Conservation (phyloP, 2,888 invertebrate genomes). For the Trilocha varians region DNA sequence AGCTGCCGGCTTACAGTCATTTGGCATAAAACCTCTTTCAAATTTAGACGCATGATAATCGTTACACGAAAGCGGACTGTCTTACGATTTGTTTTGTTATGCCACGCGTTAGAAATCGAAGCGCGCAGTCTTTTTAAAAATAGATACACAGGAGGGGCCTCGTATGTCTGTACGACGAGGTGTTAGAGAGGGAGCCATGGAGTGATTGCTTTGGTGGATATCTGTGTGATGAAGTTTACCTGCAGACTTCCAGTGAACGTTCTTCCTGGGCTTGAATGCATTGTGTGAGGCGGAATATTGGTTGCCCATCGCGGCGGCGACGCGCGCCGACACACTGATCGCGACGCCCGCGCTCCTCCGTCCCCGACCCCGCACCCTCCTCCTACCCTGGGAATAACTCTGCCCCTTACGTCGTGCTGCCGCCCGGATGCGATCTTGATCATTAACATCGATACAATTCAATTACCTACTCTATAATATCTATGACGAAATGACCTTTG, state of each 20-base stretch:
- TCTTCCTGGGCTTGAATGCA: slow-evolving; percentile 76
- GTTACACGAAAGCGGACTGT: slow-evolving; percentile 61
- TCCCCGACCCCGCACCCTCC: slow-evolving; percentile 25
- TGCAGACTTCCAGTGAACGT: slow-evolving; percentile 89
- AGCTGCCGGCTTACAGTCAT: slow-evolving; percentile 29
- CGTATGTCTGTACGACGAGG: slow-evolving; percentile 14
- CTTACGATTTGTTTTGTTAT: slow-evolving; percentile 71
- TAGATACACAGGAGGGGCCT: slow-evolving; percentile 46
- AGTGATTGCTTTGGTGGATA: slow-evolving; percentile 12
- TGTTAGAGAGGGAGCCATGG: slow-evolving; percentile 6
- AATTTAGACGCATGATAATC: slow-evolving; percentile 63
- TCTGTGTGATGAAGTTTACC: slow-evolving; percentile 66
- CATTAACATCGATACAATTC: slow-evolving; percentile 49
- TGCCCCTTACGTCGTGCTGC: slow-evolving; percentile 20
- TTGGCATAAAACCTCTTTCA: slow-evolving; percentile 59
- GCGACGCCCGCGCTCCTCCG: slow-evolving; percentile 31
- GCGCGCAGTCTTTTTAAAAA: slow-evolving; percentile 63
- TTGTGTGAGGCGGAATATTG: slow-evolving; percentile 64
- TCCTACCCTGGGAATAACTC: slow-evolving; percentile 52
- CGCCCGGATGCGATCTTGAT: slow-evolving; percentile 52
- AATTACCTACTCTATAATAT: slow-evolving; percentile 26
- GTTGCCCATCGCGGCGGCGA: slow-evolving; percentile 72
- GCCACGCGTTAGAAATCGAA: slow-evolving; percentile 60
- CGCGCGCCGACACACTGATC: slow-evolving; percentile 67
- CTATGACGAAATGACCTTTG: slow-evolving; percentile 33